A percentile compares a stretch with the other conserved stretches of the same genome.
These are phyloP conservation scores for Caprella mutica DNA, from an alignment of 2,888 invertebrate species.

Conservation along the genomic window DNA sequence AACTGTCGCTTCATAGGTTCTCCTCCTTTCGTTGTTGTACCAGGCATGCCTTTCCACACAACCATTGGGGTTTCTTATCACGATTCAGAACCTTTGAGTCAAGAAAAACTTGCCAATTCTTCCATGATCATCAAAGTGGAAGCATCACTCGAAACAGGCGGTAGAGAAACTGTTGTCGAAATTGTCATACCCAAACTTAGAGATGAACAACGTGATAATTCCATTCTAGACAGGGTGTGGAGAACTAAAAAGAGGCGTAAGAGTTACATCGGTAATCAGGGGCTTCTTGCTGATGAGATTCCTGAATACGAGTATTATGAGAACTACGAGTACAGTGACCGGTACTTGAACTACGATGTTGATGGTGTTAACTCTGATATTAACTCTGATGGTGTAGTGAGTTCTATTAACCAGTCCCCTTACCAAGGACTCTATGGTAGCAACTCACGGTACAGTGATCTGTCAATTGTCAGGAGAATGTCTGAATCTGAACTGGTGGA, in stretches of 20 bases:
- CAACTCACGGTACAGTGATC: background rate
- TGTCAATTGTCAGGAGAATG: constrained; percentile 1
- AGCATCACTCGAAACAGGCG: constrained; percentile 13
- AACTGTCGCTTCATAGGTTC: constrained; percentile 75
- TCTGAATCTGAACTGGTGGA: constrained; percentile 19
- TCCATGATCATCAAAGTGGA: constrained; percentile 50
- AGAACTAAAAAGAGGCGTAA: background rate
- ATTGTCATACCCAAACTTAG: no score
- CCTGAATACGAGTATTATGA: constrained; percentile 16
- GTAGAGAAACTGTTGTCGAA: constrained; percentile 10
- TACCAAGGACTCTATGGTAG: background rate
- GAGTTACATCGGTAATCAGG: background rate
- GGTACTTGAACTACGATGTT: no score
- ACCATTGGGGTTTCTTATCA: constrained; percentile 83
- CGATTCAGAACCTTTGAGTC: constrained; percentile 69
- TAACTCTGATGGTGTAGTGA: no score
- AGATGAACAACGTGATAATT: background rate
- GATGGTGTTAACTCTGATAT: no score
- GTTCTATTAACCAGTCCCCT: no score
- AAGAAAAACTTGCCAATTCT: constrained; percentile 52
- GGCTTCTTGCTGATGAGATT: background rate
- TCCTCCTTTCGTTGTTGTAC: constrained; percentile 86
- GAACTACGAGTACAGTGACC: constrained; percentile 11
- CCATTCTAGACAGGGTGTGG: background rate
- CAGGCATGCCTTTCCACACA: constrained; percentile 76